These are phyloP conservation scores for Brachionus rotundiformis DNA, from an alignment of 1,140 invertebrate genomes.

Conservation along the genomic window DNA sequence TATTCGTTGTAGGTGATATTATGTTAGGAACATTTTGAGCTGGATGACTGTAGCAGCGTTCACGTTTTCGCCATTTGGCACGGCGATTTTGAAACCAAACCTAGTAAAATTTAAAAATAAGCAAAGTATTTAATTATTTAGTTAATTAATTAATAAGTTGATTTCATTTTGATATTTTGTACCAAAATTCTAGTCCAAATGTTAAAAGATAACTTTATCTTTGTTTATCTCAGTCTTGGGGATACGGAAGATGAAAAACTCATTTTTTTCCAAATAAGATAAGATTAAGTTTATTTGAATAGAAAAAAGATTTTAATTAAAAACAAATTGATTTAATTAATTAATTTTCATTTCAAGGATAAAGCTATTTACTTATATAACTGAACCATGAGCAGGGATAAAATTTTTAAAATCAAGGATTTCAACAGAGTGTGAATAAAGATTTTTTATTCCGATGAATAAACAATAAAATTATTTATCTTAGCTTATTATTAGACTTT, in stretches of 20 bases:
- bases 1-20: conserved; percentile 55
- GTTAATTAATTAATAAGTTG: too few relatives aligned
- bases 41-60: conserved; percentile 54
- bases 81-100: conserved; percentile 98
- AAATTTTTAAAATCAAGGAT: background rate
- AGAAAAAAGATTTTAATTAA: background rate
- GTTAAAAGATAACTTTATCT: background rate
- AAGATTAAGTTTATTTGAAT: background rate
- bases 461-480: conserved; percentile 30
- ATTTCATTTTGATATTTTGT: too few relatives aligned
- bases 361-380: conserved; percentile 9
- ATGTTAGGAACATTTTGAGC: background rate
- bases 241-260: background rate
- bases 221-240: background rate
- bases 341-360: background rate
- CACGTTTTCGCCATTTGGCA: conserved; percentile 89
- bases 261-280: too few relatives aligned
- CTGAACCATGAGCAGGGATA: conserved; percentile 14
- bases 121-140: too few relatives aligned
- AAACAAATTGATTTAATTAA: background rate
- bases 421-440: conserved; percentile 33
- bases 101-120: too few relatives aligned
- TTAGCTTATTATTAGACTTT: conserved; percentile 17
- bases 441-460: background rate
- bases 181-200: background rate